Base-by-base conservation (phyloP, 2,113 vertebrate species). In the Xenotilapia leptura region DNA sequence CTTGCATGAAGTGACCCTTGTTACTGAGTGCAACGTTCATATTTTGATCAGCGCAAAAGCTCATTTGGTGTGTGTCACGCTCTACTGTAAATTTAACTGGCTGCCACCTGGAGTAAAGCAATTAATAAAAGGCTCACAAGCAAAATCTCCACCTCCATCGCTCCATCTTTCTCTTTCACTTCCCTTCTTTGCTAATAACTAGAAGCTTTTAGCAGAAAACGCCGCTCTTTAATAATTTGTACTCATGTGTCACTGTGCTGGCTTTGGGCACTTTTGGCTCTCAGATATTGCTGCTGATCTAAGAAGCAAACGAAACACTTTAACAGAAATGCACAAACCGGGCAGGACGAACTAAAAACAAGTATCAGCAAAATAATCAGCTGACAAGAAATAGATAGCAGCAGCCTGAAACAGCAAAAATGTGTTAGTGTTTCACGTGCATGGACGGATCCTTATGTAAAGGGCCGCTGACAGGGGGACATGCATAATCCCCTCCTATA, bases 151-250 rank as follows among this genome's bases (percentile, higher is more conserved):
- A 56, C 65, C 79, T 73, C 79, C 75, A 70, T 68, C 1, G 4
- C 62, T 47, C 83, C 33, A 58, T 75, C 54, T 82, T 31, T 54
- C 53, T 82, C 70, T 80, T 28, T 12, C 5, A 12, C 77, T 83
- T 81, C 80, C 68, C 23, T 36, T 80, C 79, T 90, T 87, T 75
- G 19, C 84, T 92, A 73, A 36, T 56, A 83, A 89, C 87, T 80
- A 70, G 79, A 90, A 90, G 93, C 91, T 93, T 91, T 93, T 86
- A 92, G 87, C 81, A 62, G 86, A 92, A 92, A 89, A 92, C 31
- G 38, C 70, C 4, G 36, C 88, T 93, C 84, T 91, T 95, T 85
- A 93, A 95, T 94, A 88, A 93, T 94, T 95, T 95, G 90, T 93
- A 83, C 88, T 92, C 86, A 36, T 90, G 92, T 88, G 91, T 92